Evolutionary conservation across 2,888 invertebrate species (phyloP), one percentile per base, ranked within the genome.

Genomic region (Diaprepes abbreviatus): DNA sequence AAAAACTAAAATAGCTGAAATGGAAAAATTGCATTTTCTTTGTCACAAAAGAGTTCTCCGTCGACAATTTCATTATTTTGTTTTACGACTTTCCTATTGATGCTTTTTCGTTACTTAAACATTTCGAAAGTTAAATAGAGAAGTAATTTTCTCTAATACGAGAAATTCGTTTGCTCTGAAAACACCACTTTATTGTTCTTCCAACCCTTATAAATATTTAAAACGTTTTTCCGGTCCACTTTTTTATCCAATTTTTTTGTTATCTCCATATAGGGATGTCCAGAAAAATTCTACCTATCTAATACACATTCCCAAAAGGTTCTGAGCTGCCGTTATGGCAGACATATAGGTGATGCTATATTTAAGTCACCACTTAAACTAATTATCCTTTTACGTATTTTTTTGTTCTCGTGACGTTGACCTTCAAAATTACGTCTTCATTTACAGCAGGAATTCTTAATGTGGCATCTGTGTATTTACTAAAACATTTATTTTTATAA

Each of bases 41-140:
- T 57, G 24, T 57, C 6, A 14, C 35, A 19, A 36, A 57, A 12
- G 19, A 36, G 19, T 59, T 43, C 31, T 40, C 14, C n/a, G 12
- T 40, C 35, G 24, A 21, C 17, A 12, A 16, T 21, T 36, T 57
- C 36, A 17, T 17, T 21, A 3, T 58, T 40, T 58, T 40, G 21
- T 38, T 36, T 21, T 38, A 57, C 57, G 33, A 35, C 19, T 36
- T 57, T 57, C 35, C 24, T 50, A 57, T 38, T 24, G 57, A 38
- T 57, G 10, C 14, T 35, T 17, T 31, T 31, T 43, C 58, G 40
- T 43, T 43, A 24, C 28, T 59, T 59, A 21, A 45, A 45, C 45
- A 24, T 19, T 21, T 9, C 38, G 5, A 57, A 36, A 57, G 35
- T n/a, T 24, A 28, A 59, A 43, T 12, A 21, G 12, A 57, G 19